phyloP scores from a whole-genome alignment of 2,888 invertebrate genomes.

The Lasioglossum zephyrum region DNA sequence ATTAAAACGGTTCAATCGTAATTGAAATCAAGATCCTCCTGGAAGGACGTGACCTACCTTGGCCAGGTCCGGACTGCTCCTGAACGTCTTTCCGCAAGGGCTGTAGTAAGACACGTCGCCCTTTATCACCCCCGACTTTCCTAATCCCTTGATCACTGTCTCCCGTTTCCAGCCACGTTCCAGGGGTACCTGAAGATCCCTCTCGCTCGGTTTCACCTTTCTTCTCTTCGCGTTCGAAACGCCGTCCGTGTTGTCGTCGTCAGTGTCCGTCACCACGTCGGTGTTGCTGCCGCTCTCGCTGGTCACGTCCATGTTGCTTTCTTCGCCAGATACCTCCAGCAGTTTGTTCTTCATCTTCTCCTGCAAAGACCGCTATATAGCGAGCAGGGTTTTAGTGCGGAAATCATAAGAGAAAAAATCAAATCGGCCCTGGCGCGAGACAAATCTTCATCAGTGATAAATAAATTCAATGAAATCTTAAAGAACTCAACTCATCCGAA shows the following conservation, averaged over 20 bases:
- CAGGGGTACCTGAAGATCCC: conserved; percentile 81
- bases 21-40: not conserved
- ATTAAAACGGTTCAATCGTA: not conserved
- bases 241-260: conserved; percentile 83
- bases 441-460: not conserved
- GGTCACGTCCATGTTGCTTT: conserved; percentile 83
- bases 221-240: conserved; percentile 81
- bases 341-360: conserved; percentile 84
- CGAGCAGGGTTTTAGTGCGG: conserved; percentile 73
- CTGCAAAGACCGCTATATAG: conserved; percentile 82
- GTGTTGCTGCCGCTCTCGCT: conserved; percentile 84
- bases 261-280: conserved; percentile 82
- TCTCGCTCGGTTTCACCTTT: conserved; percentile 81
- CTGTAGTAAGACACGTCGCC: conserved; percentile 97
- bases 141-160: conserved; percentile 94
- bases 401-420: conserved; percentile 76
- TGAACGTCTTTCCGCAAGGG: conserved; percentile 88
- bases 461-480: not conserved
- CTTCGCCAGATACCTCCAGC: conserved; percentile 82
- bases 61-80: conserved; percentile 87
- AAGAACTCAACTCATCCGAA: not conserved
- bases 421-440: conserved; percentile 14
- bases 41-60: conserved; percentile 80
- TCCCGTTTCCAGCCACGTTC: conserved; percentile 95
- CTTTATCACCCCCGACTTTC: conserved; percentile 93